phyloP scores from a whole-genome alignment of 2,888 invertebrate genomes.

The Phragmatobia fuliginosa region DNA sequence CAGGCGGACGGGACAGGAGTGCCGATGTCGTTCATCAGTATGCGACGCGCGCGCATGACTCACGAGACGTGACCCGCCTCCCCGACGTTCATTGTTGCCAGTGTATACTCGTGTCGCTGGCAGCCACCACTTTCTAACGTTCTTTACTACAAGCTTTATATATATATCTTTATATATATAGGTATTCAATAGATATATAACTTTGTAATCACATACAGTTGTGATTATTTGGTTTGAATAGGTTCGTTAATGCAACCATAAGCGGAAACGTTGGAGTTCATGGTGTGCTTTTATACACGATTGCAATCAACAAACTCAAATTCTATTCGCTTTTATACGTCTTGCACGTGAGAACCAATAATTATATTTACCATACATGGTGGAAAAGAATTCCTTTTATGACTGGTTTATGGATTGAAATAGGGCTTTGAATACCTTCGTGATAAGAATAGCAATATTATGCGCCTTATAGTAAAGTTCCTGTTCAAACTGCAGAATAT shows the following conservation, averaged over 20 bases:
- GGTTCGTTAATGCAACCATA: constrained; percentile 40
- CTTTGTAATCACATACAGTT: constrained; percentile 52
- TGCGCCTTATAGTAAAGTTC: constrained; percentile 46
- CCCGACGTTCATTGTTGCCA: constrained; percentile 61
- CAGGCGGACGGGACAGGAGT: constrained; percentile 50
- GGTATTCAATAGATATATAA: constrained; percentile 53
- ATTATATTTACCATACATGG: background rate
- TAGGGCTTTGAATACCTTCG: constrained; percentile 39
- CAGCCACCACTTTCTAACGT: constrained; percentile 63
- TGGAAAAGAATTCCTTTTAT: background rate
- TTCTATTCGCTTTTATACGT: constrained; percentile 8
- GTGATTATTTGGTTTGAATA: constrained; percentile 44
- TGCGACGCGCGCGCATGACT: constrained; percentile 68
- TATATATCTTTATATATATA: constrained; percentile 44
- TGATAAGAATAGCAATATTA: constrained; percentile 42
- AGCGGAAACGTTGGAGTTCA: constrained; percentile 24
- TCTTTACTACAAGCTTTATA: constrained; percentile 57
- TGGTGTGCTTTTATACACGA: constrained; percentile 11
- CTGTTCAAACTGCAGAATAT: constrained; percentile 57
- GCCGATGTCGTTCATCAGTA: constrained; percentile 70
- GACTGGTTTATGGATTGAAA: constrained; percentile 11
- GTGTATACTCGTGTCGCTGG: constrained; percentile 59
- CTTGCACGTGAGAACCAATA: constrained; percentile 19
- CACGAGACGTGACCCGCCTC: constrained; percentile 74
- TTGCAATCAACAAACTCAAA: constrained; percentile 13